Conservation (phyloP, 2,888 invertebrate genomes). For the Heliconius cydno region DNA sequence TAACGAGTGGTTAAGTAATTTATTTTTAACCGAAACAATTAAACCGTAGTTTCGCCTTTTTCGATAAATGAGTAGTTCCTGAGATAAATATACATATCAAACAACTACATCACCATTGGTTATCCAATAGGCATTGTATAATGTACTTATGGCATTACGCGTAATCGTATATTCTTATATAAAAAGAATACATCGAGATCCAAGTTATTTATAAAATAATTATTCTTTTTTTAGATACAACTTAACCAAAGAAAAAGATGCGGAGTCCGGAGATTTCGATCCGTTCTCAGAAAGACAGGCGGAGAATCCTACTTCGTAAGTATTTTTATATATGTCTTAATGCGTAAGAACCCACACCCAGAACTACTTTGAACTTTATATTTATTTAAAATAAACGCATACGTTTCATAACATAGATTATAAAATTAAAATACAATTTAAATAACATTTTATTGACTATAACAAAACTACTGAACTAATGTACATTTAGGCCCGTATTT, state of each 20-base stretch:
- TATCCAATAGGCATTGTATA: too few relatives aligned
- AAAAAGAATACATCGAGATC: too few relatives aligned
- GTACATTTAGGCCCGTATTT: background rate
- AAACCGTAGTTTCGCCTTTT: too few relatives aligned
- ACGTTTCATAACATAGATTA: too few relatives aligned
- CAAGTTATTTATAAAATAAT: background rate
- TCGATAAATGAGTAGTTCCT: too few relatives aligned
- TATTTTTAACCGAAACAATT: too few relatives aligned
- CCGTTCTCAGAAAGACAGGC: slow-evolving; percentile 89
- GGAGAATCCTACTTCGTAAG: slow-evolving; percentile 93
- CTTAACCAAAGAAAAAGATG: slow-evolving; percentile 86
- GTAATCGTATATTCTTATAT: background rate
- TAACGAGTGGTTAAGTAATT: too few relatives aligned
- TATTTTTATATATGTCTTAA: slow-evolving; percentile 50
- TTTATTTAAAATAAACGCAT: too few relatives aligned
- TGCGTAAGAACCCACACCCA: too few relatives aligned
- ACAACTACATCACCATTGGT: too few relatives aligned
- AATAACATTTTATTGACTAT: background rate
- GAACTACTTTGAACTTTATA: background rate
- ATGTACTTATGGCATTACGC: background rate
- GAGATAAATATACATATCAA: too few relatives aligned
- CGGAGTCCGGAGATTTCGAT: slow-evolving; percentile 87
- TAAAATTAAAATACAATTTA: background rate
- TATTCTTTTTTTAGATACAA: slow-evolving; percentile 82
- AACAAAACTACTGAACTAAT: background rate